Evolutionary conservation across 1,140 invertebrate genomes (phyloP).

Genomic region (Orussus abietinus): DNA sequence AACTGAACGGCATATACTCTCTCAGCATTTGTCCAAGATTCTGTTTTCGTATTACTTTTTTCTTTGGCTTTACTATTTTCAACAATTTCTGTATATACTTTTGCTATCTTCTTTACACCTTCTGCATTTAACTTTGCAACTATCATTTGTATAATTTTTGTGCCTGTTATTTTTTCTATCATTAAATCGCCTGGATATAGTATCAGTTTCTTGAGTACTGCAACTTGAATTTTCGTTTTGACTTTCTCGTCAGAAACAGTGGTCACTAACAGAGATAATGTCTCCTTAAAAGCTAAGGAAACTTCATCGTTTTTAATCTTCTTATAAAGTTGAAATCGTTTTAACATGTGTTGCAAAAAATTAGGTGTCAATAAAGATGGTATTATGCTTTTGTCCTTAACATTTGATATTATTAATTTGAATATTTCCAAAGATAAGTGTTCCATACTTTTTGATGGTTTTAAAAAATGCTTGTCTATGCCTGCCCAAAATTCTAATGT

Average conservation of each 20-base stretch:
- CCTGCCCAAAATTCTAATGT: slow-evolving; percentile 54
- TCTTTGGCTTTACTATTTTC: slow-evolving; percentile 50
- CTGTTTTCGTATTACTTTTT: slow-evolving; percentile 44
- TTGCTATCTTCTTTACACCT: slow-evolving; percentile 60
- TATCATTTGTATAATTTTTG: slow-evolving; percentile 60
- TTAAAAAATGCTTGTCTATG: slow-evolving; percentile 57
- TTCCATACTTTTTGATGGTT: slow-evolving; percentile 60
- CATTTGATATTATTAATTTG: slow-evolving; percentile 51
- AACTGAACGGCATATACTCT: slow-evolving; percentile 63
- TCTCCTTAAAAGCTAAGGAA: slow-evolving; percentile 45
- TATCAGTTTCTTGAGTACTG: slow-evolving; percentile 60
- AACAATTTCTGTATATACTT: slow-evolving; percentile 59
- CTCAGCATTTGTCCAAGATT: slow-evolving; percentile 64
- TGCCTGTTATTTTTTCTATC: slow-evolving; percentile 67
- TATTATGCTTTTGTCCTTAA: slow-evolving; percentile 49
- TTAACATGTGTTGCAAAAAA: slow-evolving; percentile 57
- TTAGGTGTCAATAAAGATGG: slow-evolving; percentile 55
- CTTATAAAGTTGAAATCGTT: slow-evolving; percentile 53
- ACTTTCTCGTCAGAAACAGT: slow-evolving; percentile 51
- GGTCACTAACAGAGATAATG: slow-evolving; percentile 55
- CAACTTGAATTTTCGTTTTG: slow-evolving; percentile 53
- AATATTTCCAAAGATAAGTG: slow-evolving; percentile 55
- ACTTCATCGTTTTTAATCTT: slow-evolving; percentile 50
- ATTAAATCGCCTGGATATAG: slow-evolving; percentile 65
- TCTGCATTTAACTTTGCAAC: slow-evolving; percentile 58